Percentiles rank a stretch among this genome's conserved stretches.
phyloP scores from a whole-genome alignment of 2,113 vertebrate species.

The Phrynocephalus versicolor region DNA sequence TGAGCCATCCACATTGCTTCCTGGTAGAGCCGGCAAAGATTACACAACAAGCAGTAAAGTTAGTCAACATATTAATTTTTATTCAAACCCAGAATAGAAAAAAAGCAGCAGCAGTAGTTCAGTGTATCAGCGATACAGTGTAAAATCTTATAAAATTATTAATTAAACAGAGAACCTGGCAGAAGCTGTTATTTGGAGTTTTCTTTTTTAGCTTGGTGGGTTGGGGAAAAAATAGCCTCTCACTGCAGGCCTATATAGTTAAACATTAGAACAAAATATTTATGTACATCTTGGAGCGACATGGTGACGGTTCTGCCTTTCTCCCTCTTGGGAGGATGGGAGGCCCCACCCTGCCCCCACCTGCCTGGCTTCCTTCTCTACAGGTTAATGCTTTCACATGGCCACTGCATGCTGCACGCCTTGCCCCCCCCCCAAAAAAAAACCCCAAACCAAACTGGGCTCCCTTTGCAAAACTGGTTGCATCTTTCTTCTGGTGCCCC shows the following conservation, averaged over 20 bases:
- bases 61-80: conserved; percentile 19
- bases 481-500: not conserved
- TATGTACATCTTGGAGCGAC: conserved; percentile 14
- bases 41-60: not conserved
- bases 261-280: conserved; percentile 8
- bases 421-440: not conserved
- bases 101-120: not conserved
- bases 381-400: not conserved
- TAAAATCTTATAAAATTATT: not conserved
- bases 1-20: not conserved
- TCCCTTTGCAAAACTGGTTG: not conserved
- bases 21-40: not conserved
- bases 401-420: not conserved
- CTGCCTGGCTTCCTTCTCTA: not conserved
- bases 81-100: conserved; percentile 4
- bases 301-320: not conserved
- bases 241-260: not conserved
- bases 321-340: not conserved
- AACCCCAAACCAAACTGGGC: not conserved
- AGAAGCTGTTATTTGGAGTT: conserved; percentile 1
- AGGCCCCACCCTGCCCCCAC: not conserved
- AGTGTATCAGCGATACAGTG: not conserved
- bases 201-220: not conserved
- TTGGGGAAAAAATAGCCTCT: too few relatives aligned
- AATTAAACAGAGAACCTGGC: not conserved